Conservation (phyloP, 2,797 vertebrate species). For the Sebastes iracundus region DNA sequence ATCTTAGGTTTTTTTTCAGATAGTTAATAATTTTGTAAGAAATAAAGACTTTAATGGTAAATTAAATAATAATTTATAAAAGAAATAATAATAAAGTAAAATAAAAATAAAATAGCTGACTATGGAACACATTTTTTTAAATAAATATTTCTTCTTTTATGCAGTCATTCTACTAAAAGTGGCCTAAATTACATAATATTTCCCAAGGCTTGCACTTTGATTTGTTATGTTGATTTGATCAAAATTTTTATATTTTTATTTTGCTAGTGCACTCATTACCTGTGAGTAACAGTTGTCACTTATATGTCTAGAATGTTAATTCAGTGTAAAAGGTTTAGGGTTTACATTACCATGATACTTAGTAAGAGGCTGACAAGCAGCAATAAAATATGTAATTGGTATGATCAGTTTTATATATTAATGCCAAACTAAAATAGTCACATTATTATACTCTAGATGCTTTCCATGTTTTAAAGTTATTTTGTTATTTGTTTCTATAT, state of each 20-base stretch:
- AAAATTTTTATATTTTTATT: rapidly evolving
- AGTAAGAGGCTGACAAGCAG: neutral
- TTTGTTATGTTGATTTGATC: neutral
- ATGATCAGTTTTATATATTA: neutral
- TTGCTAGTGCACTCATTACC: neutral
- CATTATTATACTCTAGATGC: neutral
- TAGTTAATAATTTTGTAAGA: neutral
- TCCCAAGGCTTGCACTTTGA: neutral
- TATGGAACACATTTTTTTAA: neutral
- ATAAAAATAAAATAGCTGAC: neutral
- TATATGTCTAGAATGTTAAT: neutral
- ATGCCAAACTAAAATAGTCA: neutral
- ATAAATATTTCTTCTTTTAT: neutral
- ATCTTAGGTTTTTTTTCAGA: neutral
- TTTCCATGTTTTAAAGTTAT: neutral
- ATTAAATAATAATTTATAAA: neutral
- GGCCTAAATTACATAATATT: neutral
- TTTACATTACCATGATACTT: neutral
- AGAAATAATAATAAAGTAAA: neutral
- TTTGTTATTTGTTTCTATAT: neutral
- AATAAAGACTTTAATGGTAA: rapidly evolving
- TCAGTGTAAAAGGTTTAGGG: neutral
- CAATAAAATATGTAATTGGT: neutral
- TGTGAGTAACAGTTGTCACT: neutral
- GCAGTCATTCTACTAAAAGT: rapidly evolving